Conservation (phyloP, 1,140 invertebrate species). For the Condylostylus longicornis region DNA sequence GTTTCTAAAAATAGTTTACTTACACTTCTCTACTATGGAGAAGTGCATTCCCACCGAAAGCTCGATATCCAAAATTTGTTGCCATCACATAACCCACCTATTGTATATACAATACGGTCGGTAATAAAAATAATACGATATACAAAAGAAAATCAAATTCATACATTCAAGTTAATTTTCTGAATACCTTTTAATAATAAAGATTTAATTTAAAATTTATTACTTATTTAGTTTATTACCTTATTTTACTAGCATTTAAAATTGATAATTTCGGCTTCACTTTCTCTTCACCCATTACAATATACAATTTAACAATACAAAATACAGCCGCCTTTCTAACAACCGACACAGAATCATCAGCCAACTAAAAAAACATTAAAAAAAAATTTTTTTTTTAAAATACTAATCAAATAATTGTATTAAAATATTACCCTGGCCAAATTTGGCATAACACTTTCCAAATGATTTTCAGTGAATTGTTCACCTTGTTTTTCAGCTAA, state of each 20-base stretch:
- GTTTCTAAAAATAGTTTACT: too few relatives aligned
- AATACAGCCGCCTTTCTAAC: slow-evolving; percentile 89
- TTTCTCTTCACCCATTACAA: slow-evolving; percentile 65
- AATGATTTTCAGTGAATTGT: slow-evolving; percentile 54
- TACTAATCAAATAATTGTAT: background rate
- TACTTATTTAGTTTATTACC: slow-evolving; percentile 7
- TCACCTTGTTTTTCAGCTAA: slow-evolving; percentile 54
- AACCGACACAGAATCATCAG: slow-evolving; percentile 75
- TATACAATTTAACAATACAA: slow-evolving; percentile 85
- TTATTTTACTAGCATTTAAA: slow-evolving; percentile 69
- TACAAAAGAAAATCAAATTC: too few relatives aligned
- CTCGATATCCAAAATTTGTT: too few relatives aligned
- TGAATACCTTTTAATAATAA: too few relatives aligned
- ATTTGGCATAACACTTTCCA: slow-evolving; percentile 72
- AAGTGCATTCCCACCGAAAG: too few relatives aligned
- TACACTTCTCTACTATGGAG: too few relatives aligned
- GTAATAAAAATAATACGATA: too few relatives aligned
- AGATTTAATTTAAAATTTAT: too few relatives aligned
- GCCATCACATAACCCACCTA: too few relatives aligned
- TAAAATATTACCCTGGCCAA: slow-evolving; percentile 52
- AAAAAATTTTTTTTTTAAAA: slow-evolving; percentile 7
- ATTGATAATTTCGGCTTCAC: slow-evolving; percentile 62
- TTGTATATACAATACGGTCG: too few relatives aligned
- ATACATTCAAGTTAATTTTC: too few relatives aligned
- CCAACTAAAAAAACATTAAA: slow-evolving; percentile 37